Conservation (phyloP, 2,797 vertebrate genomes). For the Sebastes wilsoni region DNA sequence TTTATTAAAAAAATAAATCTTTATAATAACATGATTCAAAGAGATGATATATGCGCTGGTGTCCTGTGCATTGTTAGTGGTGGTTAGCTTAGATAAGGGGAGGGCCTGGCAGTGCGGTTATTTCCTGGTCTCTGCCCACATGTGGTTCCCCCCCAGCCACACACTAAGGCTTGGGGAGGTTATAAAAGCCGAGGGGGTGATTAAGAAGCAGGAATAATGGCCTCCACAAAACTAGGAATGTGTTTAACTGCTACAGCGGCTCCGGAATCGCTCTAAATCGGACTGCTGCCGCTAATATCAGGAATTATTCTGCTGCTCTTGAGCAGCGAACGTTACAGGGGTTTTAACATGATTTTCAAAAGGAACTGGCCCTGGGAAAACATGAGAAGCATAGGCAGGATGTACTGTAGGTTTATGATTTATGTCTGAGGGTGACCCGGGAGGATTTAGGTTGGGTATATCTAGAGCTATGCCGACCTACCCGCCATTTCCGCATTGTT, state of each 20-base stretch:
- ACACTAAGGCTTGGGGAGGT: constrained; percentile 79
- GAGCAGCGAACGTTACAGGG: constrained; percentile 31
- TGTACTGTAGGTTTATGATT: constrained; percentile 63
- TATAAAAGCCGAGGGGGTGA: constrained; percentile 85
- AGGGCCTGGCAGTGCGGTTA: constrained; percentile 45
- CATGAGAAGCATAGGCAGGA: constrained; percentile 52
- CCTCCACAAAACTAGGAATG: constrained; percentile 86
- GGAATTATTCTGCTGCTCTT: constrained; percentile 64
- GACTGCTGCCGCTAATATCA: constrained; percentile 70
- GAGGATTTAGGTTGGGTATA: constrained; percentile 55
- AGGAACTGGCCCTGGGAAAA: constrained; percentile 49
- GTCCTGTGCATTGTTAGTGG: constrained; percentile 21
- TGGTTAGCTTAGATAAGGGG: constrained; percentile 54
- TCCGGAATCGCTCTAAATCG: constrained; percentile 69
- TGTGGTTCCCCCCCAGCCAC: constrained; percentile 78
- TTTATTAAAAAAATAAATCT: not conserved
- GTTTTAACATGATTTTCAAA: constrained; percentile 42
- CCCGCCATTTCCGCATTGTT: constrained; percentile 74
- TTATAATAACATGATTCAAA: not conserved
- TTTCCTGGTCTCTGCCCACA: constrained; percentile 79
- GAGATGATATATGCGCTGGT: not conserved
- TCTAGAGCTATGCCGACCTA: constrained; percentile 66
- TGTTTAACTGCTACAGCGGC: constrained; percentile 76
- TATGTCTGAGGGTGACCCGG: constrained; percentile 66
- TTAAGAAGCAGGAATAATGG: constrained; percentile 86